Percentiles rank a stretch among this genome's conserved stretches.
Conservation (phyloP, 2,888 invertebrate genomes). For the Ceramica pisi region DNA sequence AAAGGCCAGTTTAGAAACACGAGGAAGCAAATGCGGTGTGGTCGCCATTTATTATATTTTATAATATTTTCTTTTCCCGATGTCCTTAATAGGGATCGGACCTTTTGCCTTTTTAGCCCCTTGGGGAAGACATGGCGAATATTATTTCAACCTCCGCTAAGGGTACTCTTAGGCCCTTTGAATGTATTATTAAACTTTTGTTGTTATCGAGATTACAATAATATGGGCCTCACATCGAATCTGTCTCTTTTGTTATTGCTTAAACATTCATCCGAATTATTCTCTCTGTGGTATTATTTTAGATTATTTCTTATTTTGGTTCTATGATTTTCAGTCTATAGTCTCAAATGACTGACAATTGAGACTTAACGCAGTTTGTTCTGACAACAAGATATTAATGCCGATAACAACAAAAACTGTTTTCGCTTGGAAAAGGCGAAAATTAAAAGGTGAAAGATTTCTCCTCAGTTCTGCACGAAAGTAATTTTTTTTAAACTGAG, state of each 20-base stretch:
- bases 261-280: conserved; percentile 40
- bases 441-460: neutral
- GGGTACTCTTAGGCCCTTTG: conserved; percentile 80
- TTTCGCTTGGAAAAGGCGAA: too few species aligned
- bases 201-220: conserved; percentile 83
- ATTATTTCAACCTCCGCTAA: conserved; percentile 81
- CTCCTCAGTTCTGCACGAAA: neutral
- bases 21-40: conserved; percentile 61
- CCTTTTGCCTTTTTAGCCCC: conserved; percentile 85
- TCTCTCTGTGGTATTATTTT: neutral
- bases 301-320: neutral
- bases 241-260: conserved; percentile 69
- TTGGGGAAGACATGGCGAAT: conserved; percentile 79
- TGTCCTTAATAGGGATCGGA: conserved; percentile 82
- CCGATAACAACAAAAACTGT: too few species aligned
- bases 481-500: too few species aligned
- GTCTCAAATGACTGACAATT: too few species aligned
- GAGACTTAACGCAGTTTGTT: too few species aligned
- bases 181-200: conserved; percentile 85
- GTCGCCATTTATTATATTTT: conserved; percentile 75
- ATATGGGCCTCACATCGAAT: conserved; percentile 75
- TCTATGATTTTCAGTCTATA: neutral
- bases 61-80: conserved; percentile 79
- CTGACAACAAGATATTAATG: too few species aligned
- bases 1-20: conserved; percentile 60